These are phyloP conservation scores for Drosophila multiciliata DNA, from an alignment of 2,888 invertebrate genomes.

Conservation along the genomic window DNA sequence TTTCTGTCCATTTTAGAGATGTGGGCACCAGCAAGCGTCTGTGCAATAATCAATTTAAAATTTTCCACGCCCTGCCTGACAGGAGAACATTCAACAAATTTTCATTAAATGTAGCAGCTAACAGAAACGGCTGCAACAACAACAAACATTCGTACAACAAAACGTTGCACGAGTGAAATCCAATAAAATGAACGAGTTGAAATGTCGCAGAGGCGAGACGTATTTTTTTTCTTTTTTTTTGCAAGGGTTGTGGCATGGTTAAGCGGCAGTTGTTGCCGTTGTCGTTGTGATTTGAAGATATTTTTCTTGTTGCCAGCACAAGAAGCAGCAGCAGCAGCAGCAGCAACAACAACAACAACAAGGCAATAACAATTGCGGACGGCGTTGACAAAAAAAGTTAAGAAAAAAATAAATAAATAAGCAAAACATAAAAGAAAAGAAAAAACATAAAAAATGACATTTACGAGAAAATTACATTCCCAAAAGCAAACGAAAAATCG, in stretches of 20 bases:
- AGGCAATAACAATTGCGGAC: slow-evolving; percentile 60
- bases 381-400: slow-evolving; percentile 19
- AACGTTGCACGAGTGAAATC: slow-evolving; percentile 44
- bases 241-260: slow-evolving; percentile 7
- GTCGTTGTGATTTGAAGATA: slow-evolving; percentile 66
- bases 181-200: slow-evolving; percentile 68
- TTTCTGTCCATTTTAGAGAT: not conserved
- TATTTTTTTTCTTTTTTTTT: not conserved
- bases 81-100: slow-evolving; percentile 61
- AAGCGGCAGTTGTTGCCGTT: slow-evolving; percentile 39
- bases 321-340: slow-evolving; percentile 1
- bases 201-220: slow-evolving; percentile 46
- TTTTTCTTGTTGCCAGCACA: slow-evolving; percentile 53
- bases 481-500: slow-evolving; percentile 34
- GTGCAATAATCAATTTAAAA: slow-evolving; percentile 70
- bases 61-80: slow-evolving; percentile 64
- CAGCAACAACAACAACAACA: slow-evolving; percentile 31
- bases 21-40: slow-evolving; percentile 17
- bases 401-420: slow-evolving; percentile 12
- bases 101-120: slow-evolving; percentile 62
- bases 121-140: slow-evolving; percentile 27
- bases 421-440: slow-evolving; percentile 2
- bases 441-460: slow-evolving; percentile 70
- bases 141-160: slow-evolving; percentile 19
- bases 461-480: slow-evolving; percentile 72